These are phyloP conservation scores for Dastarcus helophoroides DNA, from an alignment of 2,888 invertebrate species.

Conservation along the genomic window DNA sequence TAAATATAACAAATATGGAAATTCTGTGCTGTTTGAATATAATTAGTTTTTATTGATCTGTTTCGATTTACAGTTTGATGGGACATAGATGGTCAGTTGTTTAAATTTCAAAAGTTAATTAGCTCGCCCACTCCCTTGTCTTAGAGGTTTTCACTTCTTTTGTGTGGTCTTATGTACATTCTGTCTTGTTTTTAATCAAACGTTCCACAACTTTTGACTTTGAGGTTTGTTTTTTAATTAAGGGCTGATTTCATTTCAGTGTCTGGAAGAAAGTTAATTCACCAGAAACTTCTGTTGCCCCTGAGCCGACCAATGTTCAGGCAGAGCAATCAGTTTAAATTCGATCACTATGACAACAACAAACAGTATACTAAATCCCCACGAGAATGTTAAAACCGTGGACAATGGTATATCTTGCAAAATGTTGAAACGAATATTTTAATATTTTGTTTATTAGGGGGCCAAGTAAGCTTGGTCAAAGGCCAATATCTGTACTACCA, in stretches of 20 bases:
- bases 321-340: constrained; percentile 53
- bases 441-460: constrained; percentile 29
- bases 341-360: constrained; percentile 42
- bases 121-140: no score
- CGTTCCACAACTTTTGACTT: no score
- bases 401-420: constrained; percentile 27
- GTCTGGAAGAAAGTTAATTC: constrained; percentile 53
- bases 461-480: constrained; percentile 50
- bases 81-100: no score
- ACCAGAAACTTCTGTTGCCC: constrained; percentile 58
- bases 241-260: constrained; percentile 38
- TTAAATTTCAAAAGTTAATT: no score
- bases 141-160: no score
- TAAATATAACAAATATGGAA: no score
- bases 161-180: constrained; percentile 1
- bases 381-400: constrained; percentile 42
- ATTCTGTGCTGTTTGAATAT: no score
- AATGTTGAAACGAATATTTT: constrained; percentile 26
- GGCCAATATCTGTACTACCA: constrained; percentile 92
- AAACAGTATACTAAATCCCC: constrained; percentile 72
- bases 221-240: constrained; percentile 6
- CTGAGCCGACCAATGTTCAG: constrained; percentile 63
- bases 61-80: no score
- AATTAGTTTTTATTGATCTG: no score
- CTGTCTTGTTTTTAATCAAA: no score